These are phyloP conservation scores for Formica selysi DNA, from an alignment of 1,140 invertebrate species.

Conservation along the genomic window DNA sequence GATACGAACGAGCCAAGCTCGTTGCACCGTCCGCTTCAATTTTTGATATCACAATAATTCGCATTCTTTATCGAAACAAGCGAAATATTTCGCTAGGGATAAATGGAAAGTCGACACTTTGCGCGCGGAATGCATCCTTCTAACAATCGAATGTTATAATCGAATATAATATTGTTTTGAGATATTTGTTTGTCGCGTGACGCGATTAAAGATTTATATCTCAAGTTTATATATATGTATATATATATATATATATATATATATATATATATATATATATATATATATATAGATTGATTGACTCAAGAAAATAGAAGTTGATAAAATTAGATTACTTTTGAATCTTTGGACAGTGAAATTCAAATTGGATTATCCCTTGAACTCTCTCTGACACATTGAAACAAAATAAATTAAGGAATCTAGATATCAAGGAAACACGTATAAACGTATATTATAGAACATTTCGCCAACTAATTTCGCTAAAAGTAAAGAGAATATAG, in stretches of 20 bases:
- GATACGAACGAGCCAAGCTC: constrained; percentile 6
- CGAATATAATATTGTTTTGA: no score
- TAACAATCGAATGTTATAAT: no score
- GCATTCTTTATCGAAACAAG: background rate
- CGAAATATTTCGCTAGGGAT: background rate
- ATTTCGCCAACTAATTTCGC: background rate
- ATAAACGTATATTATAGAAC: background rate
- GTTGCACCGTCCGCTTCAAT: constrained; percentile 37
- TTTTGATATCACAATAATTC: constrained; percentile 44
- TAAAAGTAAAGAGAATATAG: background rate
- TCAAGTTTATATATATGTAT: no score
- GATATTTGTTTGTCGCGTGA: no score
- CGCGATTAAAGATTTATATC: no score
- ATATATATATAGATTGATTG: no score
- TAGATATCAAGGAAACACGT: background rate
- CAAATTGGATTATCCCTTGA: background rate
- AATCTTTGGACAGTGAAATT: background rate
- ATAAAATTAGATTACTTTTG: background rate
- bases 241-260: no score
- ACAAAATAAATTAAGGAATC: constrained; percentile 18
- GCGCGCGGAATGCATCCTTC: no score
- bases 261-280: no score
- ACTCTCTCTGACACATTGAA: no score
- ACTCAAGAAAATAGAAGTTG: background rate
- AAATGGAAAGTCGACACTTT: no score